Percentiles rank a stretch among this genome's conserved stretches.
phyloP scores from a whole-genome alignment of 2,888 invertebrate genomes.

The Oscheius sp. region DNA sequence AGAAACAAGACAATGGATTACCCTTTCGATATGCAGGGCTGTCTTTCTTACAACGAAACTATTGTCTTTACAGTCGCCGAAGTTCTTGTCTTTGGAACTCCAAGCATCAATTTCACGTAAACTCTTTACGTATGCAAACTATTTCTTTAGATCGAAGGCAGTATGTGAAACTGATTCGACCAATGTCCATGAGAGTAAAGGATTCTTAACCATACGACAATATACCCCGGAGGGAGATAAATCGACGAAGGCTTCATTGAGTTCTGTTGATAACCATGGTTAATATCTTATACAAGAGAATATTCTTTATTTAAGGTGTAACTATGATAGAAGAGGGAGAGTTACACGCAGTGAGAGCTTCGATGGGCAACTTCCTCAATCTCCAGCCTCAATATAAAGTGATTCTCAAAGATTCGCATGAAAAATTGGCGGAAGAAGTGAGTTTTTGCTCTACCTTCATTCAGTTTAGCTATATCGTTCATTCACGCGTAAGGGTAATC shows the following conservation, averaged over 20 bases:
- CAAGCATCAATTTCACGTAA: slow-evolving; percentile 54
- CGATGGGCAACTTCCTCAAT: slow-evolving; percentile 37
- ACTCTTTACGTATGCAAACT: background rate
- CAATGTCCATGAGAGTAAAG: slow-evolving; percentile 45
- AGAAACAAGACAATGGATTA: slow-evolving; percentile 47
- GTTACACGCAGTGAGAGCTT: slow-evolving; percentile 36
- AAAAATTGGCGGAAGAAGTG: slow-evolving; percentile 33
- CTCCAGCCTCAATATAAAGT: slow-evolving; percentile 37
- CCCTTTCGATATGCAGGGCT: slow-evolving; percentile 46
- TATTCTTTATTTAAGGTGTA: slow-evolving; percentile 22
- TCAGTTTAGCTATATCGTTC: slow-evolving; percentile 38
- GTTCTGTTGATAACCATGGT: slow-evolving; percentile 46
- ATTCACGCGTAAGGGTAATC: slow-evolving; percentile 45
- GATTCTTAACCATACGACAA: slow-evolving; percentile 54
- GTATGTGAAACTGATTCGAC: slow-evolving; percentile 36
- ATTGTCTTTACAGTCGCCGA: slow-evolving; percentile 47
- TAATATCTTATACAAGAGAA: background rate
- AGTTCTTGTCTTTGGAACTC: slow-evolving; percentile 53
- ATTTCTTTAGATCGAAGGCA: slow-evolving; percentile 37
- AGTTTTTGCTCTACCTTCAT: background rate
- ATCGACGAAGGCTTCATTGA: slow-evolving; percentile 38
- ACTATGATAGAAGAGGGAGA: slow-evolving; percentile 55
- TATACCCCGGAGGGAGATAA: slow-evolving; percentile 41
- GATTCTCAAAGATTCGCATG: background rate
- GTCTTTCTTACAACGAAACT: slow-evolving; percentile 47